Base-by-base conservation (phyloP, 2,113 vertebrate species). In the Anhinga rufa region DNA sequence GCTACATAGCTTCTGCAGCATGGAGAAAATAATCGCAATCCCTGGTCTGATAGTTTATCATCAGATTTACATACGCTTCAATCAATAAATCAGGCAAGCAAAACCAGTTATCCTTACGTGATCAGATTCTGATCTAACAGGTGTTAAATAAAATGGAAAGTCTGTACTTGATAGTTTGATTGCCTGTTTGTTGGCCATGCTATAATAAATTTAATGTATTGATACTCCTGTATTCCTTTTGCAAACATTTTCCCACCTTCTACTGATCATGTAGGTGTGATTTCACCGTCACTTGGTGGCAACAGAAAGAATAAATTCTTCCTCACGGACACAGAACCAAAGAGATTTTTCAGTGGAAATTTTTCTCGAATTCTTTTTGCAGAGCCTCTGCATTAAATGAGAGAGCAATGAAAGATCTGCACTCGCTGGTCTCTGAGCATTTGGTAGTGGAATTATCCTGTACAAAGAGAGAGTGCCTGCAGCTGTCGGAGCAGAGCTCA, bases 401-500 rank as follows among this genome's bases (percentile, higher is more conserved):
- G 72, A 49, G 62, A 82, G 82, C 46, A 92, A 32, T 46, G 93
- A 94, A 93, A 95, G 79, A 87, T 85, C 40, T 82, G 81, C 21
- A 28, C 54, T 93, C 32, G 0, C 76, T 81, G 54, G 61, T 94
- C 58, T 76, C 61, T 0, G n/a, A 76, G 54, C 80, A 92, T 96
- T 87, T 91, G 90, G 62, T 88, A 94, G 71, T 91, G 69, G 88
- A 97, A 93, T 92, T 95, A 65, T 93, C 94, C 74, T 52, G 78
- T 69, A 89, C 76, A 93, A 86, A 93, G 86, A 60, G 49, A 96
- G 87, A 93, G 86, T 51, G 90, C 86, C 92, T 97, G 96, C 97
- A 98, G 98, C 97, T 98, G 97, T 97, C 88, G 4, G 95, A 96
- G 95, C 65, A 82, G 51, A 85, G n/a, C 57, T 91, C 86, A 75